A percentile compares a stretch with the other conserved stretches of the same genome.
Conservation (phyloP, 2,888 invertebrate genomes). For the Stenoptilia bipunctidactyla region DNA sequence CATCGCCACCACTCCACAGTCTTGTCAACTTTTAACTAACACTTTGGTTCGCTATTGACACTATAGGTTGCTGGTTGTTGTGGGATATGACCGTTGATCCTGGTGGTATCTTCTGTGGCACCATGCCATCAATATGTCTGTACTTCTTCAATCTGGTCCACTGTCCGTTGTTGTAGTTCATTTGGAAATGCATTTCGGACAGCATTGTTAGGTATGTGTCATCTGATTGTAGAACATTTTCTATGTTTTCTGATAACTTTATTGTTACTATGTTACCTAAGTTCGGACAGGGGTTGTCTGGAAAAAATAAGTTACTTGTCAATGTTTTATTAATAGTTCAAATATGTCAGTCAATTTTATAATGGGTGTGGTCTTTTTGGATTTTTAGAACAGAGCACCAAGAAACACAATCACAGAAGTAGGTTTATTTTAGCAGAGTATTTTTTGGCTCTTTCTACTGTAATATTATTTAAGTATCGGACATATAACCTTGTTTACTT, state of each 20-base stretch:
- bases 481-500: too few species aligned
- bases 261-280: slow-evolving; percentile 96
- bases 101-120: slow-evolving; percentile 55
- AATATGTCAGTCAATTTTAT: too few species aligned
- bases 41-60: slow-evolving; percentile 56
- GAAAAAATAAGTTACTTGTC: slow-evolving; percentile 18
- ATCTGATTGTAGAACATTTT: slow-evolving; percentile 88
- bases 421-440: too few species aligned
- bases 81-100: slow-evolving; percentile 53
- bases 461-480: too few species aligned
- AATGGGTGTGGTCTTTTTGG: too few species aligned
- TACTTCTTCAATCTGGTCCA: slow-evolving; percentile 95
- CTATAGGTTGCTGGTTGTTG: slow-evolving; percentile 52
- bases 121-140: slow-evolving; percentile 76
- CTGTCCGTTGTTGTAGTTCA: slow-evolving; percentile 98
- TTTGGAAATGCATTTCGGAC: slow-evolving; percentile 96
- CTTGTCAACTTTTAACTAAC: slow-evolving; percentile 33
- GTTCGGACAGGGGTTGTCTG: slow-evolving; percentile 97
- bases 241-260: slow-evolving; percentile 92
- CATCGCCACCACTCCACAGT: slow-evolving; percentile 1
- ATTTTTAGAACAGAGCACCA: too few species aligned
- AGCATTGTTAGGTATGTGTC: slow-evolving; percentile 84
- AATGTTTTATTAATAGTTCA: too few species aligned
- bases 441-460: too few species aligned
- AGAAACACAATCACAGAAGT: too few species aligned